Conservation (phyloP, 2,888 invertebrate species). For the Chrysodeixis includens region DNA sequence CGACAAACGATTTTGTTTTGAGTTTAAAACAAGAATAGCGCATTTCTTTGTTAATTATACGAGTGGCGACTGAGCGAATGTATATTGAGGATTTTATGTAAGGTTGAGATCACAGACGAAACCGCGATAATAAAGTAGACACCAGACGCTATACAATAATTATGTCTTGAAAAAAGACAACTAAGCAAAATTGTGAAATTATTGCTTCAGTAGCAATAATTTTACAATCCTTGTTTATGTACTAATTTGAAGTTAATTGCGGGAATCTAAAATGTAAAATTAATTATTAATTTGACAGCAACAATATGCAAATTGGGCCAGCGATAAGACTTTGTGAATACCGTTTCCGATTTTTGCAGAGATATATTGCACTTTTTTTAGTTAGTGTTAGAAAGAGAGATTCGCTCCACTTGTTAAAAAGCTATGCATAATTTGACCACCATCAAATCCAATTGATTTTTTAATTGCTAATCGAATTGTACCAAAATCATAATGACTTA, state of each 20-base stretch:
- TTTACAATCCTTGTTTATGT: too few species aligned
- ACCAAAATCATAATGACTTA: neutral
- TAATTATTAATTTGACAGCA: too few species aligned
- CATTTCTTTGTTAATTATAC: constrained; percentile 77
- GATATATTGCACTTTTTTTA: too few species aligned
- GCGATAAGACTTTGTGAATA: too few species aligned
- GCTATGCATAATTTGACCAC: neutral
- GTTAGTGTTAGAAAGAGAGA: neutral
- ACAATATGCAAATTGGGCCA: too few species aligned
- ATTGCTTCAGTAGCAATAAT: too few species aligned
- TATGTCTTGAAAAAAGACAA: too few species aligned
- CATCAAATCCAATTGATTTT: neutral
- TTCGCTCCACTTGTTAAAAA: neutral
- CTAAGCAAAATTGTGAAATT: too few species aligned
- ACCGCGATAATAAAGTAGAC: constrained; percentile 28
- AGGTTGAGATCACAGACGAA: constrained; percentile 13
- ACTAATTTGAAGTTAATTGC: too few species aligned
- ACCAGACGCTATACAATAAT: too few species aligned
- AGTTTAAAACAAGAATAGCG: constrained; percentile 72
- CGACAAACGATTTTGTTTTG: constrained; percentile 69
- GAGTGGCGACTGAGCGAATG: constrained; percentile 44
- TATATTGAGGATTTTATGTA: constrained; percentile 34
- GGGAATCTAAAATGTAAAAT: too few species aligned
- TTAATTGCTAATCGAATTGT: neutral
- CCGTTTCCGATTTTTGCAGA: too few species aligned